Evolutionary conservation across 2,888 invertebrate species (phyloP), one percentile per base, ranked within the genome.

Genomic region (Aethes cnicana): DNA sequence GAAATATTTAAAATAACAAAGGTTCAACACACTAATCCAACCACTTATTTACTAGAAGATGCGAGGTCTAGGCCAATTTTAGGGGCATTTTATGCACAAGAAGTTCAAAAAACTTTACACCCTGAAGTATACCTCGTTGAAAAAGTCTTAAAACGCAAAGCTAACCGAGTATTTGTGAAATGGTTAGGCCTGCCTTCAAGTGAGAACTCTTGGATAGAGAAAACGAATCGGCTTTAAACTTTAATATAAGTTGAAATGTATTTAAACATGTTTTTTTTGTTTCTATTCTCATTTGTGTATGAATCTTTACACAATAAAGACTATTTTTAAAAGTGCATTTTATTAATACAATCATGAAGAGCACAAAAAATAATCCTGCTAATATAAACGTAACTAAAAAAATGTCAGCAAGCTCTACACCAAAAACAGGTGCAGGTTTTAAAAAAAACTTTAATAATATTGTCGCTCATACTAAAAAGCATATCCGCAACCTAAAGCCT

Each of bases 11-110:
- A 41, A 9, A 41, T 41, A 49, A 53, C 52, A 43, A n/a, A n/a
- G n/a, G n/a, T 68, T 16, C 49, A 61, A 39, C 20, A 57, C 23
- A 69, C 65, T 9, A 55, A 61, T 43, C 69, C 69, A 5, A 35
- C 47, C 14, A 64, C 63, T 28, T 68, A 67, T 28, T 21, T 16
- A 16, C 9, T 26, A 26, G 17, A 26, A 42, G 28, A 42, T 28
- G 7, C 1, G 8, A 42, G 58, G 41, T 52, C 62, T 26, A 41
- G 70, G 42, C 42, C 53, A 6, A 68, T 76, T 21, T 58, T 61
- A 52, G 69, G 68, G 21, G 58, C 59, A n/a, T 72, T 73, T 56
- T 72, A 71, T 55, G 62, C 61, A 53, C 28, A 59, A 36, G 69
- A 72, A 61, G 36, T 72, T 6, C 59, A 57, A 44, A 64, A 64